Conservation (phyloP, 2,888 invertebrate genomes). For the Lottia scabra region DNA sequence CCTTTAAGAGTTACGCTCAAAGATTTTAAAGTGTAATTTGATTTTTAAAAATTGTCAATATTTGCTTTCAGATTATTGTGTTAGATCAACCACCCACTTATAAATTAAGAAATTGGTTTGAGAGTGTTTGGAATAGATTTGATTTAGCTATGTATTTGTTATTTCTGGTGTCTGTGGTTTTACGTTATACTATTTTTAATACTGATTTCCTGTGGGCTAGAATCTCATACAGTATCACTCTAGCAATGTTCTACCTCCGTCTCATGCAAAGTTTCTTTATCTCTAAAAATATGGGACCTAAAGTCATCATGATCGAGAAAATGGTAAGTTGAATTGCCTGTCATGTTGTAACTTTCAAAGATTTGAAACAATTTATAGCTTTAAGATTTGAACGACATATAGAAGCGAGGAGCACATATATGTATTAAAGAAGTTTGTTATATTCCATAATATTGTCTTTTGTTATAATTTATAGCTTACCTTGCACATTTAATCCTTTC, state of each 20-base stretch:
- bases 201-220: slow-evolving; percentile 55
- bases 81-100: slow-evolving; percentile 41
- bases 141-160: slow-evolving; percentile 61
- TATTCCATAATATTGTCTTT: no score
- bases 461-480: no score
- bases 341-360: no score
- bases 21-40: no score
- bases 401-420: no score
- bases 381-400: no score
- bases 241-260: slow-evolving; percentile 64
- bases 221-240: slow-evolving; percentile 60
- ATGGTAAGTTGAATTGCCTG: slow-evolving; percentile 61
- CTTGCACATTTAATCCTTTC: no score
- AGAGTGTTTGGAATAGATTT: slow-evolving; percentile 64
- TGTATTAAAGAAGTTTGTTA: no score
- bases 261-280: slow-evolving; percentile 67
- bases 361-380: no score
- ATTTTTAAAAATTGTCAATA: background rate
- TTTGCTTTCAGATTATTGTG: slow-evolving; percentile 49
- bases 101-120: slow-evolving; percentile 50
- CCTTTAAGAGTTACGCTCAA: no score
- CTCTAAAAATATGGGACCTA: slow-evolving; percentile 66
- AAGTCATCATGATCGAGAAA: slow-evolving; percentile 68
- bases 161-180: slow-evolving; percentile 58
- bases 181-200: slow-evolving; percentile 49